These are phyloP conservation scores for Tokudaia muenninki DNA, from an alignment of 2,797 vertebrate genomes.

Conservation along the genomic window DNA sequence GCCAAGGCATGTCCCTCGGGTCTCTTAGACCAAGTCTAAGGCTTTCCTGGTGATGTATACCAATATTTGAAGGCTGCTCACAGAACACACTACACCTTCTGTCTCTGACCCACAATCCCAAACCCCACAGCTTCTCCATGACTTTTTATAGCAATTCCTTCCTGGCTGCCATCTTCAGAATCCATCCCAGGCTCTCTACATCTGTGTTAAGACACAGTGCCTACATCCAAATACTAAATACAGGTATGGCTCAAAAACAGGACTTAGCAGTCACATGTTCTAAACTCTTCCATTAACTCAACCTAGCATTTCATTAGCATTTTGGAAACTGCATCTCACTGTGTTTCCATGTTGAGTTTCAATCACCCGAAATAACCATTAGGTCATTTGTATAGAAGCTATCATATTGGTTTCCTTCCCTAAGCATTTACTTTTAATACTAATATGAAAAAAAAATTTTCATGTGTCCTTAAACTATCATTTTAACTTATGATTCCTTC, in stretches of 20 bases:
- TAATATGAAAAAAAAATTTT: conserved; percentile 32
- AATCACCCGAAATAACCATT: conserved; percentile 29
- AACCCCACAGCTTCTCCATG: not conserved
- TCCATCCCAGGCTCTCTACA: not conserved
- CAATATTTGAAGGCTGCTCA: conserved; percentile 4
- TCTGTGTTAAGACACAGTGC: conserved; percentile 38
- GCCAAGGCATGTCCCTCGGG: not conserved
- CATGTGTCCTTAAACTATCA: not conserved
- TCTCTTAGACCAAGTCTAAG: not conserved
- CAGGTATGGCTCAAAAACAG: not conserved
- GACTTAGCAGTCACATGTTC: not conserved
- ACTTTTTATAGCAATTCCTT: not conserved
- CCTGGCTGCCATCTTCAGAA: not conserved
- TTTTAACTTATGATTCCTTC: not conserved
- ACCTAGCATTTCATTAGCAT: conserved; percentile 16
- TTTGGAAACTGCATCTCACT: conserved; percentile 31
- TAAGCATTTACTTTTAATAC: conserved; percentile 30
- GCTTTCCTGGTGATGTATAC: not conserved
- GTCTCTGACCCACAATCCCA: not conserved
- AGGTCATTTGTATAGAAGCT: conserved; percentile 37
- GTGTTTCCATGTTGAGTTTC: not conserved
- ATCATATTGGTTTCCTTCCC: conserved; percentile 27
- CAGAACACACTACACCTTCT: not conserved
- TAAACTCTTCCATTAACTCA: not conserved
- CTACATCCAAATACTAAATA: conserved; percentile 29